Evolutionary conservation across 92 coral and sea anemone genomes (phyloP).

Genomic region (Porites lobata): DNA sequence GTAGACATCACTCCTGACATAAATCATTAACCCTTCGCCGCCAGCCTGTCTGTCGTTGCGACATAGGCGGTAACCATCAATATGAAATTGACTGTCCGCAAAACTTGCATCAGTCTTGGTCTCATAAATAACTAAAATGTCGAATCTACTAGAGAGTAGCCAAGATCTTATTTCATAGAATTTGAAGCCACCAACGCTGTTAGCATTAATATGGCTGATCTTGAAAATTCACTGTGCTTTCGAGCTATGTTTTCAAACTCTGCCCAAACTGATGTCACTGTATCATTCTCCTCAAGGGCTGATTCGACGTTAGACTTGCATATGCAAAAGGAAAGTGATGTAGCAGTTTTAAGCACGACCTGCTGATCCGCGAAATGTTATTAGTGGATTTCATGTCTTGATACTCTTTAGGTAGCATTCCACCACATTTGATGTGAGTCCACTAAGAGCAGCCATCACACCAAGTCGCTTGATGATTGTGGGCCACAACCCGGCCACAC

Average conservation of each 20-base stretch:
- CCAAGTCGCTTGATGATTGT: conserved; percentile 33
- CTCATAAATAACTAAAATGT: conserved; percentile 29
- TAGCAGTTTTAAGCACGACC: conserved; percentile 25
- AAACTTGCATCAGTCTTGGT: conserved; percentile 31
- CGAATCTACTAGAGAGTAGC: conserved; percentile 36
- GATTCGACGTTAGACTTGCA: conserved; percentile 12
- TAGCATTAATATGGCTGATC: conserved; percentile 40
- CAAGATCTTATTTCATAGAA: conserved; percentile 47
- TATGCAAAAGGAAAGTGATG: conserved; percentile 51
- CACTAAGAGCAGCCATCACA: conserved; percentile 37
- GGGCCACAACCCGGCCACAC: conserved; percentile 35
- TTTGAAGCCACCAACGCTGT: conserved; percentile 54
- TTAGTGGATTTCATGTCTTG: conserved; percentile 12
- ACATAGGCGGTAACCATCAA: conserved; percentile 52
- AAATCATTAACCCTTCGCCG: conserved; percentile 50
- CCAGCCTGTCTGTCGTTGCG: conserved; percentile 46
- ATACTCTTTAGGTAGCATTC: conserved; percentile 47
- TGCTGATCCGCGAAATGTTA: conserved; percentile 29
- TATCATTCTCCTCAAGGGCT: too few relatives aligned
- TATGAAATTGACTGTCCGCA: conserved; percentile 56
- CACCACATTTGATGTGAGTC: conserved; percentile 43
- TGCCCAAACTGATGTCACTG: too few relatives aligned
- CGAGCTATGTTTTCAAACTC: not conserved
- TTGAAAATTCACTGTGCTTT: conserved; percentile 19
- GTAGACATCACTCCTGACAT: conserved; percentile 33